phyloP scores from a whole-genome alignment of 2,888 invertebrate genomes.

The Elegia similella region DNA sequence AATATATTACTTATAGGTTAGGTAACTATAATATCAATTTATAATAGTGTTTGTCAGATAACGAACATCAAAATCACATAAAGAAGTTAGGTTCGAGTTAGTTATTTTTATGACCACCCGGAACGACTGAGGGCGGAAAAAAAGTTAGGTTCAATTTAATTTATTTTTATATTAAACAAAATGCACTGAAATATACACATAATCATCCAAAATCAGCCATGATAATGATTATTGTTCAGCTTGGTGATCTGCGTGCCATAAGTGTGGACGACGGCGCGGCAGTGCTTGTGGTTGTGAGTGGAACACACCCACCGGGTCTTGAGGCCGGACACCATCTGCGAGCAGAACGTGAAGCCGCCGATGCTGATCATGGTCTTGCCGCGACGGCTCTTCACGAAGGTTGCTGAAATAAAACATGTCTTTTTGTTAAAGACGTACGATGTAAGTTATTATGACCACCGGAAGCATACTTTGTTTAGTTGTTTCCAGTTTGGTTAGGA shows the following conservation, averaged over 20 bases:
- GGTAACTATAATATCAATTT: no score
- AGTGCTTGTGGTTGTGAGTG: conserved; percentile 39
- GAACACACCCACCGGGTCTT: conserved; percentile 52
- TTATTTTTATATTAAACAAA: neutral
- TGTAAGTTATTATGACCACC: neutral
- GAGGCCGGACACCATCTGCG: conserved; percentile 24
- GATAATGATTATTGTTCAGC: conserved; percentile 37
- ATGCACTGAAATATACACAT: neutral
- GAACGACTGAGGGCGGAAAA: no score
- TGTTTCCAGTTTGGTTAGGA: no score
- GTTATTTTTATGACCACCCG: no score
- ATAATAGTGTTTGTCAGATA: no score
- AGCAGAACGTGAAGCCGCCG: conserved; percentile 35
- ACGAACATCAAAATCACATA: no score
- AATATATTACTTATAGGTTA: no score
- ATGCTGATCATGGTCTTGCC: conserved; percentile 37
- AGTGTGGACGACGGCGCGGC: conserved; percentile 39
- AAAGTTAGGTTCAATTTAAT: no score
- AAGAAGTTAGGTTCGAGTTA: no score
- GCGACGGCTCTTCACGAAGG: conserved; percentile 28
- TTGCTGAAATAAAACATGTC: neutral
- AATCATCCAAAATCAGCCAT: conserved; percentile 17
- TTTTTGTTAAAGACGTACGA: no score
- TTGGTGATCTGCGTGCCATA: conserved; percentile 33
- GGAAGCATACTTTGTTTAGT: no score